phyloP scores from a whole-genome alignment of 1,140 invertebrate genomes.

The Popillia japonica region DNA sequence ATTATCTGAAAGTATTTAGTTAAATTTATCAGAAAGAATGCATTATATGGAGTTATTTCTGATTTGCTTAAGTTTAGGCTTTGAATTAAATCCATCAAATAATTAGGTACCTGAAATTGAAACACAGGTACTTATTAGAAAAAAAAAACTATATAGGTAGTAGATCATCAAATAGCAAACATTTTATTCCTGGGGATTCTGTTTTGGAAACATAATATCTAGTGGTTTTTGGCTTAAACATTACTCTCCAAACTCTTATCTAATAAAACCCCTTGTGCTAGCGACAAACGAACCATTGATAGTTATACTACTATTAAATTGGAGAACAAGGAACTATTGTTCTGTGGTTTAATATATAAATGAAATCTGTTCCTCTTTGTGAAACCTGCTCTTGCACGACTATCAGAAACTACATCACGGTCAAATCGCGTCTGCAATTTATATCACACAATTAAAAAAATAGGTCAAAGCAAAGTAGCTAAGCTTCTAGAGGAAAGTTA shows the following conservation, averaged over 20 bases:
- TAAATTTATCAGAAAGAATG: too few relatives aligned
- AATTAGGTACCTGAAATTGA: background rate
- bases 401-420: too few relatives aligned
- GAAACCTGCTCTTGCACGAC: background rate
- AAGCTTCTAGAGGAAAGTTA: too few relatives aligned
- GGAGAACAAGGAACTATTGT: constrained; percentile 15
- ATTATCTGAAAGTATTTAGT: too few relatives aligned
- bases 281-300: background rate
- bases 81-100: too few relatives aligned
- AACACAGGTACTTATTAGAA: background rate
- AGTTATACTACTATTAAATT: constrained; percentile 16
- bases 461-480: too few relatives aligned
- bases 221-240: background rate
- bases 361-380: background rate
- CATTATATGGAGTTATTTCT: background rate
- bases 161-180: background rate
- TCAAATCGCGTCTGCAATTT: too few relatives aligned
- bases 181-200: background rate
- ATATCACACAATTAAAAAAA: too few relatives aligned
- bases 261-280: background rate
- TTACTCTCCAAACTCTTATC: background rate
- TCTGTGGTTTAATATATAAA: background rate
- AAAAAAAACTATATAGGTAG: background rate
- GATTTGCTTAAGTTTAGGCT: too few relatives aligned
- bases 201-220: constrained; percentile 15